Base-by-base conservation (phyloP, 2,113 vertebrate species). In the Xiphorhynchus elegans region DNA sequence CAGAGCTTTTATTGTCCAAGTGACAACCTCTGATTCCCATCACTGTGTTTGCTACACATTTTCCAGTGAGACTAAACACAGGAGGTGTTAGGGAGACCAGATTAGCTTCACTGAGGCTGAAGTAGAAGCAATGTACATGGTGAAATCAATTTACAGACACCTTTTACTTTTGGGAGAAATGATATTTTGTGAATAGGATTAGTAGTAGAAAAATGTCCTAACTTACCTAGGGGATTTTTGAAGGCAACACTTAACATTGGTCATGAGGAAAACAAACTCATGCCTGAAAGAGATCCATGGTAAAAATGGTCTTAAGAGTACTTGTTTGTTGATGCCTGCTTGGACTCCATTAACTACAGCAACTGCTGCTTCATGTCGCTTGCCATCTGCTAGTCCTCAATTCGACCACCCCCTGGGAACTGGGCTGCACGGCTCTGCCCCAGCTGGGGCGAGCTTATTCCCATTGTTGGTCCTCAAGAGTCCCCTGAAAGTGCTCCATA, bases 301-400 rank as follows among this genome's bases (percentile, higher is more conserved):
- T 86, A 78, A 89, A 90, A 84, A 35, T 7, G 9, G 6, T 58
- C 39, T 33, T 42, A 35, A 33, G 35, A 62, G 33, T 31, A 24
- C 39, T 76, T 4, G 2, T 90, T 90, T 85, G 67, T n/a, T 74
- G 35, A 69, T 70, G 58, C 29, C 59, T 69, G 17, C 39, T 84
- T 81, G 64, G 68, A 64, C 68, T 74, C 72, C 46, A 59, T 80
- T 80, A 95, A 44, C 37, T 62, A 20, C 2, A 49, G 37, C 44
- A 81, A 23, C 39, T 92, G 78, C 77, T 70, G 50, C 55, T 62
- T 35, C 0, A 0, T 60, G 85, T 70, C 20, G 28, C 60, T 68
- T 81, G 69, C 84, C 93, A 93, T 63, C 93, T 95, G 93, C 79
- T 35, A 21, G 64, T 44, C 83, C 80, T 75, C 92, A 39, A 64